Evolutionary conservation across 2,113 vertebrate species (phyloP), one percentile per base, ranked within the genome.

Genomic region (Hirundichthys speculiger): DNA sequence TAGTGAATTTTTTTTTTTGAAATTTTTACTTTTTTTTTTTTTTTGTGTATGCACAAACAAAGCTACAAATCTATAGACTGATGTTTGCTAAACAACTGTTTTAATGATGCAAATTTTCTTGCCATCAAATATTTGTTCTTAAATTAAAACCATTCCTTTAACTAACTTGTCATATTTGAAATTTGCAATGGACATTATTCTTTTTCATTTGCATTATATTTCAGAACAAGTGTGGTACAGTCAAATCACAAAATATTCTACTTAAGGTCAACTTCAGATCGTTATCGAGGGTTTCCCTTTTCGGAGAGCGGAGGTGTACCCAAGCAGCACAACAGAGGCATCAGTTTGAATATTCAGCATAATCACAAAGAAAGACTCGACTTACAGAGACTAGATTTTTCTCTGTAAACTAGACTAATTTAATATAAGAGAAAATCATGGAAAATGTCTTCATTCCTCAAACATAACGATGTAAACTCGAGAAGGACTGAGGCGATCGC

Each of bases 391-490:
- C 38, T 39, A 13, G 24, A 65, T 60, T 19, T 75, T 20, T 16
- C 55, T 75, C 51, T 38, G 45, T 48, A n/a, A 73, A 74, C 57
- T 57, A 24, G 70, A 77, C 69, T 77, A 84, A 77, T 79, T 80
- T 18, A 84, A 75, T 65, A 73, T 22, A 45, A 60, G 51, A 66
- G 62, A 80, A 70, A 82, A 78, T 73, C 63, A 69, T 59, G 52
- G 69, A 69, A 53, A 76, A 68, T 62, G 48, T 76, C 54, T 74
- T 51, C 67, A 73, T 58, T 66, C 67, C 81, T 86, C 86, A 75
- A 89, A 91, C 73, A 84, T 80, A 56, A 78, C 59, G 80, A 77
- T 83, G 81, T 83, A 83, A 89, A 88, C 84, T 78, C 47, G 66
- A 75, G 21, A 69, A 58, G 20, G 14, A 30, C 18, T 9, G 46